Evolutionary conservation across 2,113 vertebrate species (phyloP).

Genomic region (Rana temporaria): DNA sequence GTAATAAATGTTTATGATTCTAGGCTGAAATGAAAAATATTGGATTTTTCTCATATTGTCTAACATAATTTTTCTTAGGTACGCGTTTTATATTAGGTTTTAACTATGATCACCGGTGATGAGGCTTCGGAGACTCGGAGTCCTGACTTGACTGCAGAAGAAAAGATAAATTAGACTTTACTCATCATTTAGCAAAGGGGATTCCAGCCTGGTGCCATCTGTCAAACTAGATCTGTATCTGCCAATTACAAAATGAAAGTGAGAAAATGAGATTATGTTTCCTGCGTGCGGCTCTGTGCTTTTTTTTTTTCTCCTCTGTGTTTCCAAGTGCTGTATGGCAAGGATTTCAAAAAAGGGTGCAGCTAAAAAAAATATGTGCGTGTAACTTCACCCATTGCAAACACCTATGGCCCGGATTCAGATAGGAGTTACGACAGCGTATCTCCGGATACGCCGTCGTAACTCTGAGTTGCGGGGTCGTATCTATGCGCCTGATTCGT

Average conservation of each 20-base stretch:
- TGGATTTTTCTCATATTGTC: conserved; percentile 40
- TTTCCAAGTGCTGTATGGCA: conserved; percentile 5
- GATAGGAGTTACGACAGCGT: no score
- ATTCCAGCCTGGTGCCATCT: conserved; percentile 49
- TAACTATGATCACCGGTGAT: conserved; percentile 47
- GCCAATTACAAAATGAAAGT: conserved; percentile 49
- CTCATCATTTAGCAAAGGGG: conserved; percentile 43
- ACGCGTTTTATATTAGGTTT: conserved; percentile 40
- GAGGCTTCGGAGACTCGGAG: conserved; percentile 37
- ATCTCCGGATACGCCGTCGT: no score
- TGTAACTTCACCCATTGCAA: no score
- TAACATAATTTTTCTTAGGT: conserved; percentile 48
- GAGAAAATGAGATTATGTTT: conserved; percentile 49
- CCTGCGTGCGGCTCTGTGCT: conserved; percentile 2
- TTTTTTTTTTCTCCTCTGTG: not conserved
- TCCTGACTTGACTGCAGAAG: conserved; percentile 36
- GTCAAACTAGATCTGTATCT: conserved; percentile 52
- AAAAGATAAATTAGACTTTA: conserved; percentile 49
- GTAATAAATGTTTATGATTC: conserved; percentile 45
- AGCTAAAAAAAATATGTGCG: not conserved
- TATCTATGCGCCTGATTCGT: no score
- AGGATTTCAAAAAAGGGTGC: not conserved
- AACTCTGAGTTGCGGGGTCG: no score
- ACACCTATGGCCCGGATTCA: no score
- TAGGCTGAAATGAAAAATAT: conserved; percentile 36